These are phyloP conservation scores for Portunus trituberculatus DNA, from an alignment of 1,140 invertebrate species.

Conservation along the genomic window DNA sequence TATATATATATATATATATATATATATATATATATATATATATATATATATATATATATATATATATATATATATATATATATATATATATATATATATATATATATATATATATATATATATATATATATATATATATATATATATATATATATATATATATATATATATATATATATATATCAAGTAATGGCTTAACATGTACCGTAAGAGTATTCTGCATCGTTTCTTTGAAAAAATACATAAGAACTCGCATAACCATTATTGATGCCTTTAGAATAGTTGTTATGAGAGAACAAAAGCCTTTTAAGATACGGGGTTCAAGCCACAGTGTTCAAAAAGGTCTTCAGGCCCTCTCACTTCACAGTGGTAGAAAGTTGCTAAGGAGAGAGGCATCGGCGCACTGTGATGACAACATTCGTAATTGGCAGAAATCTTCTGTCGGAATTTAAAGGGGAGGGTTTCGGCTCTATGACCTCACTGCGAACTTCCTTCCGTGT, in stretches of 20 bases:
- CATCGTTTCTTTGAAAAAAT: not conserved
- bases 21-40: constrained; percentile 49
- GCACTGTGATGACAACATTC: too few relatives aligned
- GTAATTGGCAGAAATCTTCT: too few relatives aligned
- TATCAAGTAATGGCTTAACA: not conserved
- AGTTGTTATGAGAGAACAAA: not conserved
- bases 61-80: constrained; percentile 29
- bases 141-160: constrained; percentile 47
- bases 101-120: not conserved
- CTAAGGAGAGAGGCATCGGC: too few relatives aligned
- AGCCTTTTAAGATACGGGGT: not conserved
- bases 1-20: constrained; percentile 50
- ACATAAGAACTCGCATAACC: too few relatives aligned
- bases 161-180: constrained; percentile 50
- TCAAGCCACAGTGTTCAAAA: not conserved
- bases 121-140: constrained; percentile 36
- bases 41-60: constrained; percentile 37
- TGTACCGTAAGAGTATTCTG: not conserved
- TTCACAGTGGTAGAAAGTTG: too few relatives aligned
- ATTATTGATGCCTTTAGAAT: not conserved
- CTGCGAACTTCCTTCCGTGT: not conserved
- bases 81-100: not conserved
- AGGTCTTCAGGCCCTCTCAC: too few relatives aligned
- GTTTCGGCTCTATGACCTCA: too few relatives aligned
- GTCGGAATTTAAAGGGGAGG: too few relatives aligned